A percentile compares a stretch with the other conserved stretches of the same genome.
Conservation (phyloP, 2,113 vertebrate genomes). For the Gallinago paraguaiae region DNA sequence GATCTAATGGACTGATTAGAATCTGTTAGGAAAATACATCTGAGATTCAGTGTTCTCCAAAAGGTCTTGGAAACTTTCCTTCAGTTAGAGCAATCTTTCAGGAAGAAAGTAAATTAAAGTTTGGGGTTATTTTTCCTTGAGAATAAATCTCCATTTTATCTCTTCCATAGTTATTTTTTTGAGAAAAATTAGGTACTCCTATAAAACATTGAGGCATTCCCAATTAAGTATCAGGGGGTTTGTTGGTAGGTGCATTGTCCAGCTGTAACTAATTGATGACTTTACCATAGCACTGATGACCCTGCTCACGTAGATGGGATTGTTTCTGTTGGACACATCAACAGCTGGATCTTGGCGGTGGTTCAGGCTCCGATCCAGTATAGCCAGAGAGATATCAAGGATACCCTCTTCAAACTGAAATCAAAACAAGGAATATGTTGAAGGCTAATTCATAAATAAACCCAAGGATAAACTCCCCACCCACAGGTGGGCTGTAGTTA, state of each 20-base stretch:
- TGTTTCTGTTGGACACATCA: background rate
- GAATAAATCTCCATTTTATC: background rate
- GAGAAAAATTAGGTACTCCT: background rate
- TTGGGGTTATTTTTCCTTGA: background rate
- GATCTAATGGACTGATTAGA: background rate
- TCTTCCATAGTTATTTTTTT: background rate
- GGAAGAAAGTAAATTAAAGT: background rate
- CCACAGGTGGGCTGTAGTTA: background rate
- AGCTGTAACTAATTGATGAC: background rate
- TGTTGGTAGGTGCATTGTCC: background rate
- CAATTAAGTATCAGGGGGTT: fast-evolving
- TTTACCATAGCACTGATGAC: conserved; percentile 58
- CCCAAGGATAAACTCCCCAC: background rate
- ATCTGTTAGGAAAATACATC: background rate
- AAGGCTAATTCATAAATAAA: background rate
- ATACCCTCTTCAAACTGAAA: conserved; percentile 65
- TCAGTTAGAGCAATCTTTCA: background rate
- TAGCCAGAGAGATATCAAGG: conserved; percentile 49
- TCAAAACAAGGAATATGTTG: background rate
- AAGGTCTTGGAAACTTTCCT: background rate
- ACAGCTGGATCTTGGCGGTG: background rate
- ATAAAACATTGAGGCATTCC: background rate
- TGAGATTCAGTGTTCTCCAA: background rate
- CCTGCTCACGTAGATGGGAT: conserved; percentile 52
- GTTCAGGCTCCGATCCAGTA: conserved; percentile 52